These are phyloP conservation scores for Adelphocoris suturalis DNA, from an alignment of 2,888 invertebrate species.

Conservation along the genomic window DNA sequence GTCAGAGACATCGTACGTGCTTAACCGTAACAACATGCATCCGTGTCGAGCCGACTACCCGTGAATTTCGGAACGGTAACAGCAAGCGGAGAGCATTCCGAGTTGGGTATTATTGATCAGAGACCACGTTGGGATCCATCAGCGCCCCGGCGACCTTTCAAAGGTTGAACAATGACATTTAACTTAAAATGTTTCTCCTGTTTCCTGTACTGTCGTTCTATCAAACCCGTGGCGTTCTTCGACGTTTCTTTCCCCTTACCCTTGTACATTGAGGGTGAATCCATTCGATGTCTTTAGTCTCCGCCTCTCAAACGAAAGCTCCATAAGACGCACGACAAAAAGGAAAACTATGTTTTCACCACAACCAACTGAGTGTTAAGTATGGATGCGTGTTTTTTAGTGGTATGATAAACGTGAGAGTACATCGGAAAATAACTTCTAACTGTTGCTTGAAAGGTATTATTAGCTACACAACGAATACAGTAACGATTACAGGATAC, in stretches of 20 bases:
- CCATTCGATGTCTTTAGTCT: not conserved
- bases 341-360: too few relatives aligned
- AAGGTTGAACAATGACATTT: constrained; percentile 70
- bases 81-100: not conserved
- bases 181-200: constrained; percentile 66
- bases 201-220: constrained; percentile 57
- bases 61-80: constrained; percentile 28
- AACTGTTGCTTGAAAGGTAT: too few relatives aligned
- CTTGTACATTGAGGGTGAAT: not conserved
- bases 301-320: not conserved
- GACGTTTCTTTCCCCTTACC: not conserved
- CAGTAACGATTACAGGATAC: too few relatives aligned
- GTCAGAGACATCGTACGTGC: not conserved
- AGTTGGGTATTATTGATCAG: constrained; percentile 54
- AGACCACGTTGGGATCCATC: constrained; percentile 31
- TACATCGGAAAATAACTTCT: too few relatives aligned
- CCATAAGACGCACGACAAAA: too few relatives aligned
- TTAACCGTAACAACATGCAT: constrained; percentile 9
- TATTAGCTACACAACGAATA: too few relatives aligned
- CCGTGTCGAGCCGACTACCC: not conserved
- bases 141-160: constrained; percentile 65
- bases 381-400: too few relatives aligned
- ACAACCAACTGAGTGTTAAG: too few relatives aligned
- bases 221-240: constrained; percentile 1
- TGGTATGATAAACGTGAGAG: too few relatives aligned